Base-by-base conservation (phyloP, 1,140 invertebrate species). In the Aphelinus atriplicis region DNA sequence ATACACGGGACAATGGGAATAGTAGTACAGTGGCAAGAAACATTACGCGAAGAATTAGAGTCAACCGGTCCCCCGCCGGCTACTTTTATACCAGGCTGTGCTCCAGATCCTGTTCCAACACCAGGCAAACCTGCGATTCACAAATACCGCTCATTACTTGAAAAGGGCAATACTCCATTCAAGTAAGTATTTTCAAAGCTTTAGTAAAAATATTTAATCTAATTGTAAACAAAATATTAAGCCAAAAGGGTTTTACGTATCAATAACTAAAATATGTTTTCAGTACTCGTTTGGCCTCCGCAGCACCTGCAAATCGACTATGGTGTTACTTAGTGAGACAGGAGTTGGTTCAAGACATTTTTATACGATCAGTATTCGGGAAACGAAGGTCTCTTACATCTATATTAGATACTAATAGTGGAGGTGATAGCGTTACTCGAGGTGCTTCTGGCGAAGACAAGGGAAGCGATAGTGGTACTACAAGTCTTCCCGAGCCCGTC, bases 141-240 rank as follows among this genome's bases (percentile, higher is more conserved):
- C 79, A 99, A 98, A 87, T 99, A 99, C 88, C 92, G 95, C 81
- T 93, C 94, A 79, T 88, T 99, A 4, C 86, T 99, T 56, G 96
- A 99, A 80, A 95, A 95, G 80, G 92, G 93, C 71, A 99, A 99
- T 84, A 99, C 97, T 3, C 98, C 98, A 48, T 99, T 99, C 86
- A 90, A 92, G 92, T 94, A 86, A 90, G 90, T 90, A 72, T 0
- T 26, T 26, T 26, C 26, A 26, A 26, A 26, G 26, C 26, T 26
- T 26, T 26, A 26, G 26, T 26, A 26, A 26, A 26, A 26, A 26
- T 26, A 26, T 26, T 26, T 26, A 26, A 26, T 26, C 26, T 26
- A 26, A 26, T 26, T 26, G 26, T 26, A 26, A 26, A 26, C 26
- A 26, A 26, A 26, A 26, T 26, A 26, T 26, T 26, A 26, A 26